Conservation (phyloP, 2,888 invertebrate genomes). For the Brachyptera putata region DNA sequence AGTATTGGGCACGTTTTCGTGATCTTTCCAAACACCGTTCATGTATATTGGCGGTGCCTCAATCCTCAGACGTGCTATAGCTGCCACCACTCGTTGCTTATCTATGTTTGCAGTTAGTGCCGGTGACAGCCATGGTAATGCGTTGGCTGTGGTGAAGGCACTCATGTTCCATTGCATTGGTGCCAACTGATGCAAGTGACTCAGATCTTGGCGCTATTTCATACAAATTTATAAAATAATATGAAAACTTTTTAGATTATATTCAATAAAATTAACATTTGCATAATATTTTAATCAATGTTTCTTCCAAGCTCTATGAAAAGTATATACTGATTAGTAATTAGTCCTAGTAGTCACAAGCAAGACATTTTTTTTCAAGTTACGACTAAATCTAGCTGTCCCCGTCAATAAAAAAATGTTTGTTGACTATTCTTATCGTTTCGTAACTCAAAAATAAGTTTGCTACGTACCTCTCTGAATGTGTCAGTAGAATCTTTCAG, state of each 20-base stretch:
- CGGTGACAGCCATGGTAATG: constrained; percentile 61
- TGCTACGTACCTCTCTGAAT: constrained; percentile 46
- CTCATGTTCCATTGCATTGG: constrained; percentile 61
- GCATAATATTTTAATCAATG: too few species aligned
- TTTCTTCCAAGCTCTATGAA: too few species aligned
- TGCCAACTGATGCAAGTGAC: constrained; percentile 61
- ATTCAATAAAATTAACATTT: too few species aligned
- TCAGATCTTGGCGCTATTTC: constrained; percentile 38
- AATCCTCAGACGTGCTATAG: constrained; percentile 57
- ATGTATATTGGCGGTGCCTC: constrained; percentile 69
- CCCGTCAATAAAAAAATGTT: too few species aligned
- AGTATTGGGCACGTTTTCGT: constrained; percentile 59
- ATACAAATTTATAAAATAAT: too few species aligned
- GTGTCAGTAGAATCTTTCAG: constrained; percentile 56
- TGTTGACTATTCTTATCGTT: too few species aligned
- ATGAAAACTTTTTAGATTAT: too few species aligned
- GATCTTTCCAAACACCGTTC: constrained; percentile 63
- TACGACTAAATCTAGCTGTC: too few species aligned
- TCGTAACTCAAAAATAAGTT: background rate
- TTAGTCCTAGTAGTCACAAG: too few species aligned
- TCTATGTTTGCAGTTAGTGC: constrained; percentile 49
- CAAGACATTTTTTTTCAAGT: too few species aligned
- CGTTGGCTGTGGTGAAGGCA: constrained; percentile 47
- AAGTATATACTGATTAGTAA: too few species aligned
- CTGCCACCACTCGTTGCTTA: constrained; percentile 53